Evolutionary conservation across 2,797 vertebrate species (phyloP).

Genomic region (Remorina albescens): DNA sequence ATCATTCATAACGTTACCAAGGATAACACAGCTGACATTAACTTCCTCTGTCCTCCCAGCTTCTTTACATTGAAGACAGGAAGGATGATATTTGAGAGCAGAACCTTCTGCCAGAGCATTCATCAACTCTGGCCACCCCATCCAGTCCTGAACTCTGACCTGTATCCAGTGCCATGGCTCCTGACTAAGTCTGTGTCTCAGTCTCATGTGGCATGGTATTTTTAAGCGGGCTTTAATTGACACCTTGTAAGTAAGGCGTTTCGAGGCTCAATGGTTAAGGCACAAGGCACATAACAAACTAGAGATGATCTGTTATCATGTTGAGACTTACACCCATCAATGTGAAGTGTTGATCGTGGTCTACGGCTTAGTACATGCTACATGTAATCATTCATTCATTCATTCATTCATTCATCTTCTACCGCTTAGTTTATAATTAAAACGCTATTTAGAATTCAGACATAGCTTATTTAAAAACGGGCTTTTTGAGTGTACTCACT

Average conservation of each 20-base stretch:
- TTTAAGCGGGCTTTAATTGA: neutral
- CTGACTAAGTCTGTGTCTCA: neutral
- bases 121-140: neutral
- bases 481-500: no score
- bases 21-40: conserved; percentile 23
- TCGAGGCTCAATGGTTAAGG: neutral
- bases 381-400: no score
- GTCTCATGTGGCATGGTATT: neutral
- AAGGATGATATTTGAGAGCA: neutral
- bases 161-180: neutral
- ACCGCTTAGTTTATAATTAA: no score
- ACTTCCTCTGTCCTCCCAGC: conserved; percentile 1
- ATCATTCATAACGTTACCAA: conserved; percentile 33
- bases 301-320: no score
- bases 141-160: conserved; percentile 14
- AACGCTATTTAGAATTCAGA: conserved; percentile 1
- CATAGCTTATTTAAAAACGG: neutral
- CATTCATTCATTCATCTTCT: no score
- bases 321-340: no score
- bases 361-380: no score
- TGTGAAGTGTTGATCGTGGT: no score
- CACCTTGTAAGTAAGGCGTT: neutral
- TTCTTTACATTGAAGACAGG: neutral
- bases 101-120: neutral
- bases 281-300: no score